Percentiles rank a stretch among this genome's conserved stretches.
These are phyloP conservation scores for Geotrypetes seraphini DNA, from an alignment of 2,797 vertebrate genomes.

Conservation along the genomic window DNA sequence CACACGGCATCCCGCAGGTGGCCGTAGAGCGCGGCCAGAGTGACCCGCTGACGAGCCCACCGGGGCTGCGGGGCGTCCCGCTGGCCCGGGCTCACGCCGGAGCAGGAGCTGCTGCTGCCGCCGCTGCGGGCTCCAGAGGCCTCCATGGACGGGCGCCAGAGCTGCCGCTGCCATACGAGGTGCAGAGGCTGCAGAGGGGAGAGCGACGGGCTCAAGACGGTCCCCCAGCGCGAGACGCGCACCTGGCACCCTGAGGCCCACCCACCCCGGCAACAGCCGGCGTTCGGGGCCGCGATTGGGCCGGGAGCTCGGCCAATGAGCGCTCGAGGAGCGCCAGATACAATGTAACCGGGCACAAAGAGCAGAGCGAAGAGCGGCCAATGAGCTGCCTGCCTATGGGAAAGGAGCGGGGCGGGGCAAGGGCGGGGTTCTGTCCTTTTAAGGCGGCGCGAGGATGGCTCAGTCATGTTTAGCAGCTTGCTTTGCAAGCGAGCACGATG, in stretches of 20 bases:
- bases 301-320: neutral
- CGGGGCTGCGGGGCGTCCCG: conserved; percentile 13
- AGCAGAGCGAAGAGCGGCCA: neutral
- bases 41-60: conserved; percentile 39
- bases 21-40: conserved; percentile 43
- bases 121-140: no score
- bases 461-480: no score
- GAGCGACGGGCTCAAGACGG: conserved; percentile 1
- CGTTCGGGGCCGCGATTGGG: no score
- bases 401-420: no score
- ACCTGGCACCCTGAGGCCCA: neutral
- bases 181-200: neutral
- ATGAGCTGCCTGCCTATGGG: no score
- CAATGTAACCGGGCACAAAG: accelerated
- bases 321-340: accelerated
- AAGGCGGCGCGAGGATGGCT: no score
- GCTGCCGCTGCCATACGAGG: conserved; percentile 47
- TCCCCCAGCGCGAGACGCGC: neutral
- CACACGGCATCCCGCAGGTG: conserved; percentile 40
- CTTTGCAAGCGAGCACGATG: no score
- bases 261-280: no score
- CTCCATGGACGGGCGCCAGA: no score
- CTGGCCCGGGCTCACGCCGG: neutral
- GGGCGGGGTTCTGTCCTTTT: no score
- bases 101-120: neutral